A percentile compares a stretch with the other conserved stretches of the same genome.
These are phyloP conservation scores for Deilephila porcellus DNA, from an alignment of 2,888 invertebrate species.

Conservation along the genomic window DNA sequence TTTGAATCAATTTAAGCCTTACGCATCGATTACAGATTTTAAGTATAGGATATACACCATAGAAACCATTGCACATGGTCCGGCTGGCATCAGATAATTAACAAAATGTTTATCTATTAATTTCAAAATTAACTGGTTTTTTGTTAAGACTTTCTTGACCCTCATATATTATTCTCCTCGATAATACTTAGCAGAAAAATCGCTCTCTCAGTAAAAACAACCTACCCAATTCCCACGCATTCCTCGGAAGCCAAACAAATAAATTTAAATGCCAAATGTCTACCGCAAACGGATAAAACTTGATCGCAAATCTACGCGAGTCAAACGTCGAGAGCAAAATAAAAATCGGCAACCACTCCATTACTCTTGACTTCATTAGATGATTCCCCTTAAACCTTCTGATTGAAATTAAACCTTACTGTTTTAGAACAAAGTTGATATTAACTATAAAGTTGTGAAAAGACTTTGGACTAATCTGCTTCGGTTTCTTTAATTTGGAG, in stretches of 20 bases:
- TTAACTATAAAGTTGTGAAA: constrained; percentile 27
- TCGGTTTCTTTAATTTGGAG: constrained; percentile 60
- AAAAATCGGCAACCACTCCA: constrained; percentile 64
- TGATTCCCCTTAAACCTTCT: constrained; percentile 38
- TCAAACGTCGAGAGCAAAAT: constrained; percentile 64
- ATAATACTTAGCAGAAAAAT: not conserved
- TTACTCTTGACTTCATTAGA: constrained; percentile 63
- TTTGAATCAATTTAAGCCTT: no score
- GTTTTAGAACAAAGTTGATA: not conserved
- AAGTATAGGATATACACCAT: no score
- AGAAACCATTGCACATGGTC: no score
- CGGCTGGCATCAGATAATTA: no score
- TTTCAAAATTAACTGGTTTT: no score
- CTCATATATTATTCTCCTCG: not conserved
- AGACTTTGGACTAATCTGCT: constrained; percentile 32
- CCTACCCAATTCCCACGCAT: not conserved
- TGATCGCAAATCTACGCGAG: constrained; percentile 59
- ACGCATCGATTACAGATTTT: no score
- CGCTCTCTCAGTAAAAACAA: not conserved
- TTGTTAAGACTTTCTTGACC: no score
- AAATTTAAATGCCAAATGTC: constrained; percentile 49
- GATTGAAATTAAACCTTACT: constrained; percentile 37
- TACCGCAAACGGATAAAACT: constrained; percentile 54
- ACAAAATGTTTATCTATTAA: no score
- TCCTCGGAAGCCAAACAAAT: constrained; percentile 33